Percentiles rank a stretch among this genome's conserved stretches.
These are phyloP conservation scores for Myiotriccus ornatus DNA, from an alignment of 2,797 vertebrate genomes.

Conservation along the genomic window DNA sequence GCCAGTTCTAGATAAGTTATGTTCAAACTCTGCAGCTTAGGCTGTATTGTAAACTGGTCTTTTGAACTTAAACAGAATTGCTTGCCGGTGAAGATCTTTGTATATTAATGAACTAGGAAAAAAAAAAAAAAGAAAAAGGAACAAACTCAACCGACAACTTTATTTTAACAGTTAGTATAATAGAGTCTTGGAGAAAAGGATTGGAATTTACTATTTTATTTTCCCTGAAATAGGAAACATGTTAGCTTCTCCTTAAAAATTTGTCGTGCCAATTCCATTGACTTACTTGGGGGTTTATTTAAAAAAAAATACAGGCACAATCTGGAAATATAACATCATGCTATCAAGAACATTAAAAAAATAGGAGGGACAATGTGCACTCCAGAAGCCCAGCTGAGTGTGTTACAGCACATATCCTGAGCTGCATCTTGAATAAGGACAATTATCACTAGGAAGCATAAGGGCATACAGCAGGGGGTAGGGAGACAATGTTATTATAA, in stretches of 20 bases:
- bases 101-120: not conserved
- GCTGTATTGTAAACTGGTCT: not conserved
- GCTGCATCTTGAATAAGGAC: conserved; percentile 25
- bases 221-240: not conserved
- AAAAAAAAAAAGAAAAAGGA: not conserved
- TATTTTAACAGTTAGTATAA: not conserved
- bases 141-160: not conserved
- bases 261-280: not conserved
- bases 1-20: not conserved
- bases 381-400: not conserved
- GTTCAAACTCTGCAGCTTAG: not conserved
- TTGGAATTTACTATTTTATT: not conserved
- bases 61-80: not conserved
- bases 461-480: not conserved
- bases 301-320: not conserved
- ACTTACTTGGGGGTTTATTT: not conserved
- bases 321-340: not conserved
- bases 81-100: not conserved
- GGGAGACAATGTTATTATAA: not conserved
- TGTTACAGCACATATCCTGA: not conserved
- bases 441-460: conserved; percentile 29
- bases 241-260: not conserved
- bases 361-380: not conserved
- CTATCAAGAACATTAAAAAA: not conserved
- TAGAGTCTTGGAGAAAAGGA: not conserved